These are phyloP conservation scores for Scaptomyza flava DNA, from an alignment of 2,888 invertebrate genomes.

Conservation along the genomic window DNA sequence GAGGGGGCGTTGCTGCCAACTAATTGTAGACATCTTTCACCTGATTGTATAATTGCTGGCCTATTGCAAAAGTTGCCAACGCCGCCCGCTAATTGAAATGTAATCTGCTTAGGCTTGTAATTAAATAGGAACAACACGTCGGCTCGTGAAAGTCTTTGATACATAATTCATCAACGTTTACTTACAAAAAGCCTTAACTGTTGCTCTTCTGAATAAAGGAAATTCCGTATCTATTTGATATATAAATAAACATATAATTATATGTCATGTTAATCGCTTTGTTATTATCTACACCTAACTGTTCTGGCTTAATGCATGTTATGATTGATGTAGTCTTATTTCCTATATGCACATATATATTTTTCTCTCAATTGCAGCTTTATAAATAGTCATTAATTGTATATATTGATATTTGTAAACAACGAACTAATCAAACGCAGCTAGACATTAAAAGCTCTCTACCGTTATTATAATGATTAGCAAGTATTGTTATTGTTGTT, in stretches of 20 bases:
- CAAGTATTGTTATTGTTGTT: constrained; percentile 19
- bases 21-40: constrained; percentile 69
- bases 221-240: too few species aligned
- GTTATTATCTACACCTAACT: neutral
- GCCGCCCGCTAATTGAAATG: constrained; percentile 60
- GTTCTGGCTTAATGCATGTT: constrained; percentile 2
- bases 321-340: constrained; percentile 10
- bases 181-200: neutral
- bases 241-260: too few species aligned
- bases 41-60: constrained; percentile 61
- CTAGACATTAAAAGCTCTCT: constrained; percentile 65
- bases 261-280: neutral
- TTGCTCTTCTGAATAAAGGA: neutral
- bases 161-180: neutral
- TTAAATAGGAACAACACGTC: constrained; percentile 25
- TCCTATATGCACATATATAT: constrained; percentile 19
- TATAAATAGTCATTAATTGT: constrained; percentile 53
- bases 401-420: constrained; percentile 47
- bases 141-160: constrained; percentile 6
- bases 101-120: constrained; percentile 52
- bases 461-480: constrained; percentile 46
- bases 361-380: constrained; percentile 21
- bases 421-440: constrained; percentile 57
- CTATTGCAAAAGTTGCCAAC: constrained; percentile 39
- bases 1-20: constrained; percentile 26